phyloP scores from a whole-genome alignment of 2,797 vertebrate genomes.

The Kryptopterus vitreolus region DNA sequence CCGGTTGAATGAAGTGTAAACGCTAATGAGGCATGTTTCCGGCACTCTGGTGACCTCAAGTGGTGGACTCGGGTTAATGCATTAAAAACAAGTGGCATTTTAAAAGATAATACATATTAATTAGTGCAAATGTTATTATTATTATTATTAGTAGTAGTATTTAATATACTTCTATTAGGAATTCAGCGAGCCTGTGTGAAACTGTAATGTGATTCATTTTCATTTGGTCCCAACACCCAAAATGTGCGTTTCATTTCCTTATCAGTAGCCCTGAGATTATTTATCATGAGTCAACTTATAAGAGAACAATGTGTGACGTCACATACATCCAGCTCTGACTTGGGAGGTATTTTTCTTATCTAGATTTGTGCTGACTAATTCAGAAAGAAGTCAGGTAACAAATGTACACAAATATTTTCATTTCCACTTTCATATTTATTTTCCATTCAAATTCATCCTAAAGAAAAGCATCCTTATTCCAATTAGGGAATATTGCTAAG shows the following conservation, averaged over 20 bases:
- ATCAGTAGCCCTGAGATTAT: background rate
- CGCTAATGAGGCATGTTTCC: background rate
- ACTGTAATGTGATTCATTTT: background rate
- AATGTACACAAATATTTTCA: too few relatives aligned
- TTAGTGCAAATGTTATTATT: background rate
- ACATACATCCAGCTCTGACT: background rate
- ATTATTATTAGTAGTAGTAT: too few relatives aligned
- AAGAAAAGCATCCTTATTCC: too few relatives aligned
- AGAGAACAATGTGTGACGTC: background rate
- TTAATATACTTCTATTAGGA: too few relatives aligned
- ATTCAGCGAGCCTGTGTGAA: background rate
- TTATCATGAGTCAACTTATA: background rate
- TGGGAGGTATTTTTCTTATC: too few relatives aligned
- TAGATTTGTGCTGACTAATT: too few relatives aligned
- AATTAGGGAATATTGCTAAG: too few relatives aligned
- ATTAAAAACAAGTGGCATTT: background rate
- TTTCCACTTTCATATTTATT: too few relatives aligned
- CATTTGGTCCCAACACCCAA: background rate
- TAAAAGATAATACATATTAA: background rate
- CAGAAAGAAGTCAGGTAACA: too few relatives aligned
- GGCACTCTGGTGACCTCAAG: slow-evolving; percentile 15
- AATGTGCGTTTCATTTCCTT: background rate
- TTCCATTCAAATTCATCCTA: too few relatives aligned
- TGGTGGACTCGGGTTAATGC: background rate
- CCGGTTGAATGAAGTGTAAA: background rate